A percentile compares a stretch with the other conserved stretches of the same genome.
Conservation (phyloP, 2,113 vertebrate genomes). For the Myodes glareolus region DNA sequence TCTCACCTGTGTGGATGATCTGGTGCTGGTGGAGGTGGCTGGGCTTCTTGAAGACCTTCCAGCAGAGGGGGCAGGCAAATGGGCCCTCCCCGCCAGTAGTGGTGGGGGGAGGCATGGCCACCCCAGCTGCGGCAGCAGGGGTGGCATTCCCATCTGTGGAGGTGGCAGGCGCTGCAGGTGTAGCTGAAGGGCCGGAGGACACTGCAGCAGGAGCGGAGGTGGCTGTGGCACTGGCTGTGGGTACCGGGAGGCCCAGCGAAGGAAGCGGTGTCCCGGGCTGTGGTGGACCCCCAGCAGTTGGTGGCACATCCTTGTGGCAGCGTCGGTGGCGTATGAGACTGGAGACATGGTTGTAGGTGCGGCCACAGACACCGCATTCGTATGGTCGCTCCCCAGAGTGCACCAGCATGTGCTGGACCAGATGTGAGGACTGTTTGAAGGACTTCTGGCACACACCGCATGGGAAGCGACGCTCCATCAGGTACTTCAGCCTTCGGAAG, state of each 20-base stretch:
- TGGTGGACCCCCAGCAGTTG: rapidly evolving
- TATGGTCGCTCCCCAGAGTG: slow-evolving; percentile 86
- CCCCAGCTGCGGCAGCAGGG: neutral
- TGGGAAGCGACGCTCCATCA: slow-evolving; percentile 86
- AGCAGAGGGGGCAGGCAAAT: slow-evolving; percentile 91
- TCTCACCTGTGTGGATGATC: slow-evolving; percentile 95
- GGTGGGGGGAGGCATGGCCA: neutral
- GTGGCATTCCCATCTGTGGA: neutral
- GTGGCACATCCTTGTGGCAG: slow-evolving; percentile 82
- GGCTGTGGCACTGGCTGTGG: neutral
- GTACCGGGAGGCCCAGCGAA: neutral
- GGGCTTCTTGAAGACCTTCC: slow-evolving; percentile 96
- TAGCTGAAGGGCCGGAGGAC: rapidly evolving
- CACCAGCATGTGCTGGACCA: slow-evolving; percentile 88
- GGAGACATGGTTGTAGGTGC: slow-evolving; percentile 86
- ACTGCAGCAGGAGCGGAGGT: neutral
- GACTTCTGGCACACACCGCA: slow-evolving; percentile 86
- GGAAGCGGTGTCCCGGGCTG: neutral
- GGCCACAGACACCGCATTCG: slow-evolving; percentile 85
- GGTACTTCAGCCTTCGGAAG: slow-evolving; percentile 83
- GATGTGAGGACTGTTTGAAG: slow-evolving; percentile 87
- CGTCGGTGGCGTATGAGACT: slow-evolving; percentile 87
- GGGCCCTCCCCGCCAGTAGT: slow-evolving; percentile 71
- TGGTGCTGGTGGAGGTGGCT: slow-evolving; percentile 97
- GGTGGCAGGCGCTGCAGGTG: neutral